Conservation (phyloP, 2,797 vertebrate species). For the Enteromius radiatus region DNA sequence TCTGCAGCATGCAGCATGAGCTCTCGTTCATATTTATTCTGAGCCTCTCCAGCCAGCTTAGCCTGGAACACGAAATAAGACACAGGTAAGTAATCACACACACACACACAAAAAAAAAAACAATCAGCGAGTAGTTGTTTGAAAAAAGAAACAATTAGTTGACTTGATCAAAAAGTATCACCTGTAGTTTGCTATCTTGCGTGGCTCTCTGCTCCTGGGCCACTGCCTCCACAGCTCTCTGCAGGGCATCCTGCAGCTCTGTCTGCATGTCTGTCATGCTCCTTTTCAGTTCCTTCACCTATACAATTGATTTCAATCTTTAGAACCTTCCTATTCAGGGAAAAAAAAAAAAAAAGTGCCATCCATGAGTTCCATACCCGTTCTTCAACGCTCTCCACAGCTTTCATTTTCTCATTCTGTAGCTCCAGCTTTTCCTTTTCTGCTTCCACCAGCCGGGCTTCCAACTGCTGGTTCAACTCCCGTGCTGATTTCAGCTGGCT, state of each 20-base stretch:
- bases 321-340: background rate
- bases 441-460: conserved; percentile 87
- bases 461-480: conserved; percentile 90
- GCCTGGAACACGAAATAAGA: conserved; percentile 67
- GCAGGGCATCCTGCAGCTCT: conserved; percentile 91
- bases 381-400: conserved; percentile 87
- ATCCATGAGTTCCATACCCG: conserved; percentile 72
- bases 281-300: conserved; percentile 90
- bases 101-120: background rate
- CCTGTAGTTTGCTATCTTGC: conserved; percentile 92
- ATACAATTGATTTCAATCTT: background rate
- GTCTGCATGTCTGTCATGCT: conserved; percentile 83
- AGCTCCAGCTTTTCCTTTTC: conserved; percentile 90
- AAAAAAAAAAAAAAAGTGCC: background rate
- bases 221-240: conserved; percentile 84
- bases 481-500: conserved; percentile 85
- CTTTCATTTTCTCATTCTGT: conserved; percentile 86
- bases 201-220: conserved; percentile 89
- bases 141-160: background rate
- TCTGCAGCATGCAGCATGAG: conserved; percentile 96
- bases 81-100: background rate
- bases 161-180: conserved; percentile 56
- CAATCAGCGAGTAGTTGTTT: background rate
- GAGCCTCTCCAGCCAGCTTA: conserved; percentile 89
- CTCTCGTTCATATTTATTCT: conserved; percentile 94